These are phyloP conservation scores for Elanus axillaris DNA, from an alignment of 2,113 vertebrate species.

Conservation along the genomic window DNA sequence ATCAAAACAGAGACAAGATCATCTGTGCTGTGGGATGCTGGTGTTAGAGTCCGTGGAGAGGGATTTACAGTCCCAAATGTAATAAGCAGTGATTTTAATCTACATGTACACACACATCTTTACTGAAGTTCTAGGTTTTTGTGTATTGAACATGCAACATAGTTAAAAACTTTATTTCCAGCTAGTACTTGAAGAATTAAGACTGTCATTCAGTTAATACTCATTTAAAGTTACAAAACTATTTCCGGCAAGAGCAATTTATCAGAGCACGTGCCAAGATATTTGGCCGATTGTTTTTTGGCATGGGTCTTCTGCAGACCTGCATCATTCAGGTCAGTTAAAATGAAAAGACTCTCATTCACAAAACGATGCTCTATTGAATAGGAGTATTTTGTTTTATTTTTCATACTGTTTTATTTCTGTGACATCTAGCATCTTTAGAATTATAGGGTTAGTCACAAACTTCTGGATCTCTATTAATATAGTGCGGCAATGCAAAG, in stretches of 20 bases:
- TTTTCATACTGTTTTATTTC: neutral
- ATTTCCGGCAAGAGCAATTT: conserved; percentile 28
- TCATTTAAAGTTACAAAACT: conserved; percentile 51
- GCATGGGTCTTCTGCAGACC: neutral
- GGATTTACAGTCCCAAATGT: neutral
- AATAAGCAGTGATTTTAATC: conserved; percentile 9
- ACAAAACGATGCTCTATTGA: neutral
- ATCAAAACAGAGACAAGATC: neutral
- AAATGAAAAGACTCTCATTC: neutral
- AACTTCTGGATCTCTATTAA: neutral
- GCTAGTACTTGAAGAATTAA: conserved; percentile 32
- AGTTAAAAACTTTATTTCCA: conserved; percentile 32
- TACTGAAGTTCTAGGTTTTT: neutral
- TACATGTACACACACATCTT: neutral
- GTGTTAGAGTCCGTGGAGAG: neutral
- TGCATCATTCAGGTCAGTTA: neutral
- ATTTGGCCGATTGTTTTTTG: conserved; percentile 20
- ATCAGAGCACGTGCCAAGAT: conserved; percentile 2
- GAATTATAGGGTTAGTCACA: neutral
- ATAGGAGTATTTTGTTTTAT: neutral
- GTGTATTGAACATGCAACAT: neutral
- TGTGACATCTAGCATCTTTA: neutral
- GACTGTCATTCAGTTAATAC: conserved; percentile 33
- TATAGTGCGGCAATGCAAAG: neutral
- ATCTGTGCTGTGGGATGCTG: neutral